A percentile compares a stretch with the other conserved stretches of the same genome.
Evolutionary conservation across 2,797 vertebrate species (phyloP).

Genomic region (Enteromius trimaculatus): DNA sequence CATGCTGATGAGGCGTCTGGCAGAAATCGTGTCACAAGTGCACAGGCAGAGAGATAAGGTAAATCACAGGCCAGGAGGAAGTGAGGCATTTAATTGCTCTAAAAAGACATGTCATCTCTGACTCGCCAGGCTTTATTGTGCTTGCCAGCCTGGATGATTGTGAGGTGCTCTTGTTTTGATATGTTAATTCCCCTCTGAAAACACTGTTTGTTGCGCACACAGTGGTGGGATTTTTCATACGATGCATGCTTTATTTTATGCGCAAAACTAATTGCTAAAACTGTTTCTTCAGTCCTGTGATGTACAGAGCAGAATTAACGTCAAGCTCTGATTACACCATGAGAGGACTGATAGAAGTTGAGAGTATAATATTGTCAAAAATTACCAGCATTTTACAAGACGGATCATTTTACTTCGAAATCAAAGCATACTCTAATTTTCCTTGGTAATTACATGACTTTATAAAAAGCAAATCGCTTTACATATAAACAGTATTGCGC

Average conservation of each 20-base stretch:
- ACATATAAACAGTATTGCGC: neutral
- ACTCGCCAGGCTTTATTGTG: slow-evolving; percentile 65
- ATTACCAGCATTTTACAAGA: neutral
- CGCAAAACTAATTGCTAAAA: neutral
- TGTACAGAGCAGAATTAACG: neutral
- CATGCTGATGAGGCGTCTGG: slow-evolving; percentile 60
- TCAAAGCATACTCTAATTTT: neutral
- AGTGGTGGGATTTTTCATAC: slow-evolving; percentile 15
- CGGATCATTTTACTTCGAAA: neutral
- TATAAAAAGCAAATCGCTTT: neutral
- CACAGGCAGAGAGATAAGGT: slow-evolving; percentile 69
- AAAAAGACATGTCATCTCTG: slow-evolving; percentile 70
- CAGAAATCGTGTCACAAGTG: slow-evolving; percentile 67
- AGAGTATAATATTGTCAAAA: neutral
- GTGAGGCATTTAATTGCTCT: slow-evolving; percentile 75
- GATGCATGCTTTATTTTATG: slow-evolving; percentile 19
- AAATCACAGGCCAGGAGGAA: slow-evolving; percentile 73
- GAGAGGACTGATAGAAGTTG: neutral
- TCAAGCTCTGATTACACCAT: slow-evolving; percentile 7
- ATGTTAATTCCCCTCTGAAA: slow-evolving; percentile 67
- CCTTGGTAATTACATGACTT: neutral
- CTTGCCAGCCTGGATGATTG: slow-evolving; percentile 71
- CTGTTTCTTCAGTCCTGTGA: neutral
- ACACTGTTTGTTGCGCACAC: slow-evolving; percentile 9
- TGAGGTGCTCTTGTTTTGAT: slow-evolving; percentile 69